Base-by-base conservation (phyloP, 2,888 invertebrate species). In the Polydrusus pterygomalis region DNA sequence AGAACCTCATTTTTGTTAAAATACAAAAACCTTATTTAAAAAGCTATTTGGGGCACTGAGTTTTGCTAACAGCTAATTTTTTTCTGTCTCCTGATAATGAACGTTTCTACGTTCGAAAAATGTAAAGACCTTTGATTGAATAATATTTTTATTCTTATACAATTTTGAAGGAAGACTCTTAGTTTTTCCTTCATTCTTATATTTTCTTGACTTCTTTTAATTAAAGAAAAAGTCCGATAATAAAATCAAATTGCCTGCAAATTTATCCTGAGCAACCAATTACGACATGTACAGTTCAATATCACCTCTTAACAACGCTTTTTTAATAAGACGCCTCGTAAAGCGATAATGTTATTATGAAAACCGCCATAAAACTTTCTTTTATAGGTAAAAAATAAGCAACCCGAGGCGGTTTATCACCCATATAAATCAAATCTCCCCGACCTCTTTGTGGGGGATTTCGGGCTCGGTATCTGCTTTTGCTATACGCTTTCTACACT, bases 351-450 rank as follows among this genome's bases (percentile, higher is more conserved):
- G 75, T 75, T 75, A 70, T 74, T 75, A 75, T 67, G 62, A 64
- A 64, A 70, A 70, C 67, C 54, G 70, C 38, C 75, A 78, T 78
- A 78, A 79, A 79, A 78, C 76, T 73, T 75, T 73, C 75, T 77
- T 77, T 78, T 77, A 71, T 76, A 78, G 79, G 74, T 78, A 79
- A 78, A 76, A 75, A 79, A 73, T 79, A 79, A 79, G 77, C 78
- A 75, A 74, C 69, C 75, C 71, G 62, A 75, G 71, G 75, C 75
- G 77, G 78, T 79, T 80, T 79, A 80, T 80, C 78, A 68, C 74
- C 62, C 64, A 68, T 74, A 79, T 80, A 80, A 80, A 80, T 79
- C 80, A 79, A 75, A 80, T 76, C 75, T 77, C 70, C 75, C 75
- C 74, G 63, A 68, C 76, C 70, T 76, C 77, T 60, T 74, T 74